Evolutionary conservation across 2,888 invertebrate species (phyloP).

Genomic region (Eustalomyia histrio): DNA sequence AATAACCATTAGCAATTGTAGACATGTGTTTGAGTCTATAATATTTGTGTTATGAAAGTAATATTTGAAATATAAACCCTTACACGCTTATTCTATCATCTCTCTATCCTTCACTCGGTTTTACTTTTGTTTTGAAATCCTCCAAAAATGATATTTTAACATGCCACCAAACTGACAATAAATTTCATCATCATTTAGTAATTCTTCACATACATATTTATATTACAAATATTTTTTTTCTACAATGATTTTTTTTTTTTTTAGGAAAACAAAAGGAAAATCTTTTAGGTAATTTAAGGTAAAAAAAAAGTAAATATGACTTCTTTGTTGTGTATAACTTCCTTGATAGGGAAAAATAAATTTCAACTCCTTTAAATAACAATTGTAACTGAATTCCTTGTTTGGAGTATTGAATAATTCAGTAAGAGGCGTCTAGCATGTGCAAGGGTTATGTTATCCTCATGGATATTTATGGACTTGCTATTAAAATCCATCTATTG

Average conservation of each 20-base stretch:
- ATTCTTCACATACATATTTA: conserved; percentile 12
- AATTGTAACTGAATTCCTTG: too few species aligned
- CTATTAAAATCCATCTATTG: too few species aligned
- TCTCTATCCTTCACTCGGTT: neutral
- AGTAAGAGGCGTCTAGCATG: too few species aligned
- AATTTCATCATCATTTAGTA: conserved; percentile 42
- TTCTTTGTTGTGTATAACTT: neutral
- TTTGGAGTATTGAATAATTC: too few species aligned
- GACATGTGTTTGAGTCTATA: conserved; percentile 12
- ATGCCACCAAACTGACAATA: conserved; percentile 49
- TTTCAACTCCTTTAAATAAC: too few species aligned
- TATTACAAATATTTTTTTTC: neutral
- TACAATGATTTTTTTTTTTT: neutral
- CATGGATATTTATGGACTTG: too few species aligned
- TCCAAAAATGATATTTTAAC: conserved; percentile 32
- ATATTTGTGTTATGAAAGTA: neutral
- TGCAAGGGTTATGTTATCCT: too few species aligned
- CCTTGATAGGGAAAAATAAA: neutral
- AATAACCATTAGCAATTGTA: conserved; percentile 22
- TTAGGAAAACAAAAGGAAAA: neutral
- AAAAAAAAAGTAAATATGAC: neutral
- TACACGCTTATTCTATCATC: neutral
- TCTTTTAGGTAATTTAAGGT: neutral
- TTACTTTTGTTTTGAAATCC: neutral
- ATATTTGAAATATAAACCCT: conserved; percentile 32